Percentiles rank a stretch among this genome's conserved stretches.
phyloP scores from a whole-genome alignment of 2,888 invertebrate genomes.

The Hedya salicella region DNA sequence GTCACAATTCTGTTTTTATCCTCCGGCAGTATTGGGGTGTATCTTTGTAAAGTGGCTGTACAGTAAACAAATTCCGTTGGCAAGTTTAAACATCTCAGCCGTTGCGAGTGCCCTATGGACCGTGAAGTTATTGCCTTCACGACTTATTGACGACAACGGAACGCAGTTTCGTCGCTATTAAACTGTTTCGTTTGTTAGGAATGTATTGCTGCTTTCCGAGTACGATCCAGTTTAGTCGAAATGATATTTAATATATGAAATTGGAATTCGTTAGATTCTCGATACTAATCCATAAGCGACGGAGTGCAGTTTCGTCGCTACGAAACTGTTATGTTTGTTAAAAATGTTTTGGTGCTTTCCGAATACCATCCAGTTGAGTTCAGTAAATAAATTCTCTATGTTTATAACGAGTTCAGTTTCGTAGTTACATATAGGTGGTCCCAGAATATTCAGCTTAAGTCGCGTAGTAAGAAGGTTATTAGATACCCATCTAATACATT shows the following conservation, averaged over 20 bases:
- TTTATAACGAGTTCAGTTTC: too few relatives aligned
- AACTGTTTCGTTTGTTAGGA: conserved; percentile 46
- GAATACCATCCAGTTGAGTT: too few relatives aligned
- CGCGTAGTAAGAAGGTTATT: too few relatives aligned
- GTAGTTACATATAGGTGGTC: too few relatives aligned
- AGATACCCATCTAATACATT: too few relatives aligned
- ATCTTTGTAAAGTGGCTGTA: conserved; percentile 52
- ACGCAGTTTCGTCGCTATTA: conserved; percentile 35
- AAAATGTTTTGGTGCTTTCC: too few relatives aligned
- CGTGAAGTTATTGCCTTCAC: conserved; percentile 69
- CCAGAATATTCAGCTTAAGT: too few relatives aligned
- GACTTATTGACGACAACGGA: conserved; percentile 61
- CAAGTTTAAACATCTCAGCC: conserved; percentile 66
- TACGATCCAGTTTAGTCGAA: conserved; percentile 9
- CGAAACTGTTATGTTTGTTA: too few relatives aligned
- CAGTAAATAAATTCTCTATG: too few relatives aligned
- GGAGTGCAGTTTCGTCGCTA: too few relatives aligned
- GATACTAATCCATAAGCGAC: too few relatives aligned
- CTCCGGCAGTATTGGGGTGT: conserved; percentile 45
- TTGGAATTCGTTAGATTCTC: too few relatives aligned
- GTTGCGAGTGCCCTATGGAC: conserved; percentile 65
- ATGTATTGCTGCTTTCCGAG: conserved; percentile 49
- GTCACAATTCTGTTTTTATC: conserved; percentile 23
- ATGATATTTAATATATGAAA: neutral
- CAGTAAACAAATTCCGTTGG: conserved; percentile 65